Percentiles rank a stretch among this genome's conserved stretches.
These are phyloP conservation scores for Pygoscelis antarcticus DNA, from an alignment of 2,113 vertebrate genomes.

Conservation along the genomic window DNA sequence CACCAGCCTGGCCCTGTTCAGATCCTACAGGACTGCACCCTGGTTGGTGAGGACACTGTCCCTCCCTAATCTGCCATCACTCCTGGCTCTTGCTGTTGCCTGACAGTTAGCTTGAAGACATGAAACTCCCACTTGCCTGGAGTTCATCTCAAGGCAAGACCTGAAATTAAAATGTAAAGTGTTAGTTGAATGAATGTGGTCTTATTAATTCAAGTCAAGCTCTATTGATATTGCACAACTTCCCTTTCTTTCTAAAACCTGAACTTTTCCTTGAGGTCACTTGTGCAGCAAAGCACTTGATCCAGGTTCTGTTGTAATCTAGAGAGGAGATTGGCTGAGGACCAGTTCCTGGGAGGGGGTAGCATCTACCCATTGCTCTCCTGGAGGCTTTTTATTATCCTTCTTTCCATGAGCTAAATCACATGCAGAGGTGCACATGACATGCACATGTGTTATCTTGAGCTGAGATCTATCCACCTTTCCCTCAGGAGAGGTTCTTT, in stretches of 20 bases:
- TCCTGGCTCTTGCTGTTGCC: neutral
- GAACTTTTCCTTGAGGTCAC: neutral
- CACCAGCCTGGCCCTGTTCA: neutral
- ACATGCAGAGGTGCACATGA: fast-evolving
- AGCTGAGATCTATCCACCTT: neutral
- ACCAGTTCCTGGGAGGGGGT: neutral
- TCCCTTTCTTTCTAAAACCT: neutral
- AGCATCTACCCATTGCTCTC: neutral
- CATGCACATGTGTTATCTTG: fast-evolving
- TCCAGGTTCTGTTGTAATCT: neutral
- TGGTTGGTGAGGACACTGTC: neutral
- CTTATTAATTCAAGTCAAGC: neutral
- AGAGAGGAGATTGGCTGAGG: neutral
- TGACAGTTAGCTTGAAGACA: neutral
- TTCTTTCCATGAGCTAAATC: neutral
- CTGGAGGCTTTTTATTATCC: neutral
- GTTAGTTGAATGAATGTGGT: neutral
- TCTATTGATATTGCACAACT: neutral
- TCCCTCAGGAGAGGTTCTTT: neutral
- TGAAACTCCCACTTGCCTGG: neutral
- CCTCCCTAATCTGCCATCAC: neutral
- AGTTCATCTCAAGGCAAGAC: neutral
- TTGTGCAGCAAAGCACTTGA: neutral
- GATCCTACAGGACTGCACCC: neutral
- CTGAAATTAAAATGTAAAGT: neutral